Evolutionary conservation across 2,797 vertebrate species (phyloP).

Genomic region (Natrix natrix): DNA sequence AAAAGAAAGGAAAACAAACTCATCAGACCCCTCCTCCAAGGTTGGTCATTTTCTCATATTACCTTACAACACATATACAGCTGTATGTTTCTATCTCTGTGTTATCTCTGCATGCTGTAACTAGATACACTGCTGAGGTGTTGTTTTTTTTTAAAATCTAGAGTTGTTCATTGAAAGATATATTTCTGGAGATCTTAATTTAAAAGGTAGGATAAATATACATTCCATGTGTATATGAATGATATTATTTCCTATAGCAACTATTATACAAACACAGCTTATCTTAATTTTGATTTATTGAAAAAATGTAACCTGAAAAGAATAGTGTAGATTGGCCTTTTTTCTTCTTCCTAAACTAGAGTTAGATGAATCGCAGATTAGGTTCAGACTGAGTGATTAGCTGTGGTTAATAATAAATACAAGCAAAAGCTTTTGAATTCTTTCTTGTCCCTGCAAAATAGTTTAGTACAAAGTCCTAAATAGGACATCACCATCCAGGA

Average conservation of each 20-base stretch:
- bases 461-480: not conserved
- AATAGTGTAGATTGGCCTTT: not conserved
- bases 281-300: not conserved
- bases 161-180: slow-evolving; percentile 17
- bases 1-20: not conserved
- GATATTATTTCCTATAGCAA: slow-evolving; percentile 1
- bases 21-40: not conserved
- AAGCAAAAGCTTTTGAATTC: not conserved
- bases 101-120: not conserved
- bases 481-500: not conserved
- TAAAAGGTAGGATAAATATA: not conserved
- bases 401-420: not conserved
- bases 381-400: not conserved
- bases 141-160: no score
- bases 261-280: not conserved
- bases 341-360: not conserved
- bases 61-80: not conserved
- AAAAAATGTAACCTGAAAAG: not conserved
- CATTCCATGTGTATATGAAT: not conserved
- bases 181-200: not conserved
- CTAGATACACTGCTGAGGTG: no score
- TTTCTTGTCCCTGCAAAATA: not conserved
- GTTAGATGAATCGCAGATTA: not conserved
- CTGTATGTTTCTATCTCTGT: not conserved
- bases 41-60: not conserved